phyloP scores from a whole-genome alignment of 2,888 invertebrate species.

The Eurytoma adleriae region DNA sequence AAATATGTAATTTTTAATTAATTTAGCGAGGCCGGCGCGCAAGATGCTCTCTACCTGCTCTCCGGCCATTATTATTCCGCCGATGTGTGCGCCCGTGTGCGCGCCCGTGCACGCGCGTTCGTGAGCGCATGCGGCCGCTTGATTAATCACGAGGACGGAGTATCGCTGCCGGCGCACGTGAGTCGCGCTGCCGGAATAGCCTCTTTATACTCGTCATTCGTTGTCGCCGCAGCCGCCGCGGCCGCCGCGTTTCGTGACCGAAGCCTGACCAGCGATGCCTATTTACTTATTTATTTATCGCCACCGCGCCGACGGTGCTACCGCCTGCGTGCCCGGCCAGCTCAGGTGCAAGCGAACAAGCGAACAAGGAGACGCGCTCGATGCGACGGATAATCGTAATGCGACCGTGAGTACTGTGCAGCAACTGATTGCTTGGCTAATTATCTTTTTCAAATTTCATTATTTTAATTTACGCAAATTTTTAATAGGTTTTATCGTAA shows the following conservation, averaged over 20 bases:
- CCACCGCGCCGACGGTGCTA: neutral
- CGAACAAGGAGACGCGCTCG: too few species aligned
- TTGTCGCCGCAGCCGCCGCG: neutral
- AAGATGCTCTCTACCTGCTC: conserved; percentile 17
- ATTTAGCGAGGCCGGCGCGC: conserved; percentile 44
- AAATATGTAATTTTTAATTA: conserved; percentile 54
- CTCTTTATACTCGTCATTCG: conserved; percentile 43
- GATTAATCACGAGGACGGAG: conserved; percentile 53
- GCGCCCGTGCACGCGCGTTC: neutral
- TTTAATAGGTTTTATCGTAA: too few species aligned
- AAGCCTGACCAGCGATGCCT: neutral
- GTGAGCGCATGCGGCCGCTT: conserved; percentile 20
- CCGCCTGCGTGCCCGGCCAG: neutral
- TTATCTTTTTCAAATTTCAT: too few species aligned
- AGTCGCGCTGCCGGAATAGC: conserved; percentile 6
- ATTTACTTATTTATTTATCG: conserved; percentile 48
- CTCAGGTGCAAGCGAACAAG: neutral
- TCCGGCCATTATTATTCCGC: conserved; percentile 38
- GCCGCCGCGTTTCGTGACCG: conserved; percentile 26
- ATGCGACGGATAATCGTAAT: too few species aligned
- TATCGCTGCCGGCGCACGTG: conserved; percentile 2
- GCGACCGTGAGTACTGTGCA: too few species aligned
- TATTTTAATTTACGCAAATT: too few species aligned
- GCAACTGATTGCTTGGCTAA: too few species aligned
- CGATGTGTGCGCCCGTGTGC: neutral